Evolutionary conservation across 2,888 invertebrate genomes (phyloP).

Genomic region (Gryllus longicercus): DNA sequence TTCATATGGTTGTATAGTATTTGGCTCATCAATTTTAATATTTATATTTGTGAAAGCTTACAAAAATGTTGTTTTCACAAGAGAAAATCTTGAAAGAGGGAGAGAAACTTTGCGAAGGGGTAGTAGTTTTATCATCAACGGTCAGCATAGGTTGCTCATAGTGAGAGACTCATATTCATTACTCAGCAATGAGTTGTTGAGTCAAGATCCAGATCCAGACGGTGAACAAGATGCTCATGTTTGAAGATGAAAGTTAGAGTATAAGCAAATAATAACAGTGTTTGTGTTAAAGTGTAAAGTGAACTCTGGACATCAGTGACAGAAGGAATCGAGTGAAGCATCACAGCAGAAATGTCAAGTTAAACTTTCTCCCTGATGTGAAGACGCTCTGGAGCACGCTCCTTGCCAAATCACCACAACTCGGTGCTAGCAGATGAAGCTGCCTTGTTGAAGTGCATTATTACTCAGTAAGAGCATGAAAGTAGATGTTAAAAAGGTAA

Average conservation of each 20-base stretch:
- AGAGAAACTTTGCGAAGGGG: conserved; percentile 49
- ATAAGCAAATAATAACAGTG: no score
- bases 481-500: no score
- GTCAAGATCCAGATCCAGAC: conserved; percentile 38
- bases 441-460: no score
- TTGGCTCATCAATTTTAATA: conserved; percentile 63
- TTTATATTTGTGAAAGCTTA: conserved; percentile 69
- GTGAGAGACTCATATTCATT: conserved; percentile 58
- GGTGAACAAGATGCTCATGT: conserved; percentile 19
- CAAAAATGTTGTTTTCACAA: conserved; percentile 67
- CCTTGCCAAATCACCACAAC: no score
- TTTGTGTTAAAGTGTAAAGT: not conserved
- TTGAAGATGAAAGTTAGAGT: not conserved
- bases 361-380: no score
- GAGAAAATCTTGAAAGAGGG: conserved; percentile 70
- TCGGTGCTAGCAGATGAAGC: no score
- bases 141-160: conserved; percentile 58
- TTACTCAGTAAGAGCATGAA: no score
- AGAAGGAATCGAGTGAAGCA: no score
- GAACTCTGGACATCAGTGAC: not conserved
- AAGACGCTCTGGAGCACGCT: no score
- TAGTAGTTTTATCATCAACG: conserved; percentile 43
- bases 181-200: conserved; percentile 43
- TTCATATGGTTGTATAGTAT: conserved; percentile 67
- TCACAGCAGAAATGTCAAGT: no score